Base-by-base conservation (phyloP, 2,113 vertebrate genomes). In the Corythoichthys intestinalis region DNA sequence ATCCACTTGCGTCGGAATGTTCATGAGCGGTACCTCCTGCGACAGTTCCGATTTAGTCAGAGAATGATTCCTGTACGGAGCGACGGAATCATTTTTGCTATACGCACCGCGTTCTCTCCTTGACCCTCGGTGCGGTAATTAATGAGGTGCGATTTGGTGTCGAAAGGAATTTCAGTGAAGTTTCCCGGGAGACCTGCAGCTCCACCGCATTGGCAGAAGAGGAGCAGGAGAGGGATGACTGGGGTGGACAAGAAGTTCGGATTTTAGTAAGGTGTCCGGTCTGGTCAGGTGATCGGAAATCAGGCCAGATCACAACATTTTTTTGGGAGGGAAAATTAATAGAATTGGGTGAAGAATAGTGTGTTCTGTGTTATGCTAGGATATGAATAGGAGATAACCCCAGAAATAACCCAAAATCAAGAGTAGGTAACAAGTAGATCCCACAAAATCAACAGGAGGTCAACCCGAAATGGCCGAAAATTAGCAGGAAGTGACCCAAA, bases 111-210 rank as follows among this genome's bases (percentile, higher is more conserved):
- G 73, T 93, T 90, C 82, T 95, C 92, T 53, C 94, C 94, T 50
- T 91, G 93, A 39, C 93, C 93, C 83, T 98, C 96, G 20, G 95
- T 94, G 72, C 84, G 86, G 91, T 95, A 98, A 0, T 93, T 48
- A 37, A 84, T 95, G 88, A 90, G 93, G 83, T 82, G 89, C 84
- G 94, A 93, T 84, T 97, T 96, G 20, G 90, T 88, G n/a, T 86
- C 88, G 35, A 66, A 84, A 17, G 90, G 88, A 37, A 93, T 78
- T 0, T 89, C 75, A 17, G 74, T 7, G 57, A 92, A 93, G 28
- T 9, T 4, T 74, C 81, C 94, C 54, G 81, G 76, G 37, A 86
- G 78, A 9, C 2, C 59, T 4, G 59, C 89, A 52, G 35, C 6
- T 0, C 11, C 7, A 7, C 88, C 90, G 70, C 92, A 94, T 0